Conservation (phyloP, 2,888 invertebrate genomes). For the Leptarthrus brevirostris region DNA sequence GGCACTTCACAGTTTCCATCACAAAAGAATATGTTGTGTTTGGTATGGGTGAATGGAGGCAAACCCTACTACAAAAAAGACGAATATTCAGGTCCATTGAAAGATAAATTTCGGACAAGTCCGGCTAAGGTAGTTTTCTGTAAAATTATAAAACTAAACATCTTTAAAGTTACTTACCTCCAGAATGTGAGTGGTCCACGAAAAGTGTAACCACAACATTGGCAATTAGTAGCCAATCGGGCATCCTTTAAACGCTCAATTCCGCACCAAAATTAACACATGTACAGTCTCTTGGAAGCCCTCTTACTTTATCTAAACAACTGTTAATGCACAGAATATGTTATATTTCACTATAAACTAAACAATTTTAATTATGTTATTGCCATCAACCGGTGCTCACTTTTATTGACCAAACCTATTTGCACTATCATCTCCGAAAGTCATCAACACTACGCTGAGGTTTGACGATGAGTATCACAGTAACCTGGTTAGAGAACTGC, state of each 20-base stretch:
- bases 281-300: too few relatives aligned
- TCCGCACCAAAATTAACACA: too few relatives aligned
- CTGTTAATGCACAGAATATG: not conserved
- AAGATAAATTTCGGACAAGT: too few relatives aligned
- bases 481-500: constrained; percentile 7
- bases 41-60: constrained; percentile 29
- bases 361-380: constrained; percentile 6
- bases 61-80: not conserved
- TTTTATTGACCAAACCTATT: not conserved
- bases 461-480: constrained; percentile 11
- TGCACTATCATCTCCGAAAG: not conserved
- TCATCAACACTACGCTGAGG: constrained; percentile 10
- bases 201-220: constrained; percentile 33
- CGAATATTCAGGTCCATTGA: not conserved
- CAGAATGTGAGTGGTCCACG: constrained; percentile 26
- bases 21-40: constrained; percentile 22
- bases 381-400: constrained; percentile 15
- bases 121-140: too few relatives aligned
- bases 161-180: constrained; percentile 21
- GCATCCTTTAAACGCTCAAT: not conserved
- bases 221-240: constrained; percentile 14
- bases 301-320: too few relatives aligned
- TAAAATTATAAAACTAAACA: too few relatives aligned
- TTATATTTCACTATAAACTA: not conserved
- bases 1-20: constrained; percentile 25